Evolutionary conservation across 2,797 vertebrate species (phyloP), one percentile per base, ranked within the genome.

Genomic region (Syngnathus rostellatus): DNA sequence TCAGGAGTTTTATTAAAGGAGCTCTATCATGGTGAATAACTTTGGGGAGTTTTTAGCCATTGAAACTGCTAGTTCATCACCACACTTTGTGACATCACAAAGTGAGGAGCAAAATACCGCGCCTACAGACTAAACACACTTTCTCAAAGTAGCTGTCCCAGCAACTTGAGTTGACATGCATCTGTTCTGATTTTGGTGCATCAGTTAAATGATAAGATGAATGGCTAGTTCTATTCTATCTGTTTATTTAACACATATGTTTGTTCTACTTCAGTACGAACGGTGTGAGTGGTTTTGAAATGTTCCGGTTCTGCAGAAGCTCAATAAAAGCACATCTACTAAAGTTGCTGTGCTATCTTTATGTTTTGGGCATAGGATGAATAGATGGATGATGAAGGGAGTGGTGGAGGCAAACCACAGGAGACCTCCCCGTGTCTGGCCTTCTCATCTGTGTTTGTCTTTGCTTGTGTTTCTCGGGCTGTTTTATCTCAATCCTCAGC

Each of bases 371-470:
- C 31, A 9, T 58, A 8, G 25, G 55, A 57, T 61, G 39, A 2
- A 11, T 41, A 21, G 39, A 40, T 60, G 58, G 76, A 81, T 71
- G 76, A 71, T 76, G 78, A 77, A 81, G 84, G 76, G 75, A 74
- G 37, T 68, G 78, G 72, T 67, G 68, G 75, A 60, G 40, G 65
- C 70, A 76, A 77, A 58, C 62, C 66, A 68, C 71, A 64, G 74
- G 82, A 68, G 75, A 75, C 72, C 58, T 66, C 43, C 64, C 14
- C 54, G 55, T 66, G 51, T 71, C 64, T 10, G 25, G 57, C 66
- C 70, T 57, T 66, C 75, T 71, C 75, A 67, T 83, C 77, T 81
- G 74, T 73, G 75, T 77, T 48, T 31, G 25, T 38, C 60, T 72
- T 62, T 53, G 39, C 68, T 71, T 53, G 43, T 66, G 69, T 68